These are phyloP conservation scores for Peromyscus eremicus DNA, from an alignment of 2,797 vertebrate species.

Conservation along the genomic window DNA sequence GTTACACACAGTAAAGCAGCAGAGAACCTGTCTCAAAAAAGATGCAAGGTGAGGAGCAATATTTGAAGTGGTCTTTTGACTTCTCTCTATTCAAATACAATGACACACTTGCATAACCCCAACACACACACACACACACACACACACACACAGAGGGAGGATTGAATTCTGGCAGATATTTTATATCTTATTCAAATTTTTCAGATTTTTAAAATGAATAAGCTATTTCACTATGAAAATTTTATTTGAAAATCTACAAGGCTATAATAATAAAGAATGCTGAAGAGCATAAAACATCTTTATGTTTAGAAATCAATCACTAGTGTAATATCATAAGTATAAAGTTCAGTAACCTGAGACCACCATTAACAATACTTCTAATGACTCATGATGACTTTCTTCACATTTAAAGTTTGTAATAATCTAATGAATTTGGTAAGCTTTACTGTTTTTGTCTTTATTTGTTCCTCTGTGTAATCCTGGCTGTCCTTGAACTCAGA, in stretches of 20 bases:
- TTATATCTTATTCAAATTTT: not conserved
- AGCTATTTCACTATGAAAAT: constrained; percentile 11
- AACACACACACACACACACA: not conserved
- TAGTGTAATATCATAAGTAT: not conserved
- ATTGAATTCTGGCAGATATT: not conserved
- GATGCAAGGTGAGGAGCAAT: not conserved
- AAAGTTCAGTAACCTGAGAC: not conserved
- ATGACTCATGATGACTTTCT: not conserved
- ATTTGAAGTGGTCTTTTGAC: not conserved
- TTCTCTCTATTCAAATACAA: not conserved
- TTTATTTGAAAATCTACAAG: not conserved
- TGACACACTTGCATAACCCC: not conserved
- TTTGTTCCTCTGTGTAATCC: not conserved
- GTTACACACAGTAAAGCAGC: not conserved
- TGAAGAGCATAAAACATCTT: not conserved
- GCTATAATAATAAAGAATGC: not conserved
- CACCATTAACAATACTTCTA: not conserved
- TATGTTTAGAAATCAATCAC: not conserved
- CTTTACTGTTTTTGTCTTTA: not conserved
- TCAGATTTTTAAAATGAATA: constrained; percentile 5
- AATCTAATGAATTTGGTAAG: not conserved
- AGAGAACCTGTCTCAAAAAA: not conserved
- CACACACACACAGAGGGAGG: too few species aligned
- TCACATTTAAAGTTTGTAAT: not conserved
- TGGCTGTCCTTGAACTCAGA: not conserved